Conservation (phyloP, 2,113 vertebrate genomes). For the Cepphus grylle region DNA sequence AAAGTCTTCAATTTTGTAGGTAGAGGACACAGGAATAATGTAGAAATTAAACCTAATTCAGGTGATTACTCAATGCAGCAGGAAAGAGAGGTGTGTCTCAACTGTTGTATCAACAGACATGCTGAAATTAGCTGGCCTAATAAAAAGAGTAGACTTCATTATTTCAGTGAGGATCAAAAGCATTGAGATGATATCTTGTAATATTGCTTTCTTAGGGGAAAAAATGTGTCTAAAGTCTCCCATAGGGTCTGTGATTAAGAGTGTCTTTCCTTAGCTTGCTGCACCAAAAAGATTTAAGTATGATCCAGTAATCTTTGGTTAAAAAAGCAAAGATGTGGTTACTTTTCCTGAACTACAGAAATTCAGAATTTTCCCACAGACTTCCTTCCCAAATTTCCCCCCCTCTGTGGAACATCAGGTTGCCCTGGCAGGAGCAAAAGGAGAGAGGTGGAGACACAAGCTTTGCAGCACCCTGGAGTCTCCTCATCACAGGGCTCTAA, state of each 20-base stretch:
- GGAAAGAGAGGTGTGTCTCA: neutral
- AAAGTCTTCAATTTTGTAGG: neutral
- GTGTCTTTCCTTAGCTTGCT: neutral
- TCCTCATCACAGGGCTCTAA: neutral
- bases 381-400: neutral
- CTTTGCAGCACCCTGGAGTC: neutral
- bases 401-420: no score
- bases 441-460: neutral
- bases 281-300: neutral
- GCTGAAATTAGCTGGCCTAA: neutral
- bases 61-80: neutral
- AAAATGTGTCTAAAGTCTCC: neutral
- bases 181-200: neutral
- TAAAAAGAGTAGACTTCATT: neutral
- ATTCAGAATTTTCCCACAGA: neutral
- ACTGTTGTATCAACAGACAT: neutral
- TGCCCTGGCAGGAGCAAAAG: neutral
- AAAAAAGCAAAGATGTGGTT: neutral
- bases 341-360: neutral
- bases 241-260: neutral
- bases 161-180: conserved; percentile 1
- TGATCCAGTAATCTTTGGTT: neutral
- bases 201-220: neutral
- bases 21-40: neutral
- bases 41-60: neutral